A percentile compares a stretch with the other conserved stretches of the same genome.
These are phyloP conservation scores for Myotis pilosus DNA, from an alignment of 2,797 vertebrate genomes.

Conservation along the genomic window DNA sequence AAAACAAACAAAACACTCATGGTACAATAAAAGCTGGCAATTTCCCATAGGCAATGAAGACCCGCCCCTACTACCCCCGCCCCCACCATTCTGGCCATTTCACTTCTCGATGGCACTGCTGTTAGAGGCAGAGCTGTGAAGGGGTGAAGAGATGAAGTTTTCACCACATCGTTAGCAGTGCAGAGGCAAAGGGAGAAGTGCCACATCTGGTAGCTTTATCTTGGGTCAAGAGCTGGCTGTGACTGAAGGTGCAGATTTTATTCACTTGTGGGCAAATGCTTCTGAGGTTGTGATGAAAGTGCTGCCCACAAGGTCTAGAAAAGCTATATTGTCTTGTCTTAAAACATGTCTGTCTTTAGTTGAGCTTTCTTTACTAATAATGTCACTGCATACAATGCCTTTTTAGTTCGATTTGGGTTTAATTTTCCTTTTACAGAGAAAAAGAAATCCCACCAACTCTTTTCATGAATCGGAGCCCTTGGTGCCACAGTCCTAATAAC, in stretches of 20 bases:
- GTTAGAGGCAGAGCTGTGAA: background rate
- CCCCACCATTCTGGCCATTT: background rate
- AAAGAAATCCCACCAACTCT: constrained; percentile 54
- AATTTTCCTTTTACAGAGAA: constrained; percentile 73
- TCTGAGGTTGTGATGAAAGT: background rate
- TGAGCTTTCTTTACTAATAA: background rate
- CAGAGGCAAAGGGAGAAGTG: background rate
- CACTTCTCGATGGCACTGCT: background rate
- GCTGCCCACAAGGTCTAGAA: background rate
- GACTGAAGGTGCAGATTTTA: background rate
- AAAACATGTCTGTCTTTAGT: background rate
- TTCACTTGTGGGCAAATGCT: background rate
- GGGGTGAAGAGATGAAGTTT: background rate
- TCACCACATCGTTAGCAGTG: background rate
- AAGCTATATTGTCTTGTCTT: background rate
- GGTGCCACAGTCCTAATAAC: constrained; percentile 70
- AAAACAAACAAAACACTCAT: background rate
- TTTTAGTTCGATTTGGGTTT: background rate
- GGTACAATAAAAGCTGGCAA: background rate
- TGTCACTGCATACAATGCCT: background rate
- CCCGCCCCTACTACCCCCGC: background rate
- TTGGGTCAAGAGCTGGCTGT: background rate
- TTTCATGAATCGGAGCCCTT: constrained; percentile 68
- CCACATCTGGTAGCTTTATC: background rate
- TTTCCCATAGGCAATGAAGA: background rate